These are phyloP conservation scores for Tautogolabrus adspersus DNA, from an alignment of 2,113 vertebrate species.

Conservation along the genomic window DNA sequence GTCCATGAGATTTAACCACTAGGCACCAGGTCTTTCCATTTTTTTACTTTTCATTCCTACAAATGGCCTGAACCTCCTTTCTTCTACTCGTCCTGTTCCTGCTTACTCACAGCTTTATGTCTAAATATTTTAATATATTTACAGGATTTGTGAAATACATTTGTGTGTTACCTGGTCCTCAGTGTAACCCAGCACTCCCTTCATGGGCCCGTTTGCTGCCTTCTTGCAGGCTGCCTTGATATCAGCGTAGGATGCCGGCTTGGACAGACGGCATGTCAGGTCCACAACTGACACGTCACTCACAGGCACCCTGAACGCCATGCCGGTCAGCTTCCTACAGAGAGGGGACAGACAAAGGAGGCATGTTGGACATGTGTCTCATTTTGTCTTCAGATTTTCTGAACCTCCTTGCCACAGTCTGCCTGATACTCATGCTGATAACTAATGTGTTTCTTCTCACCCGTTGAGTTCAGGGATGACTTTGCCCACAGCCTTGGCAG, in stretches of 20 bases:
- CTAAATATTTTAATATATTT: too few species aligned
- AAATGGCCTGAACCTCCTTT: neutral
- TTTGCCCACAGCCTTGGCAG: constrained; percentile 91
- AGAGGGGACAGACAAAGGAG: neutral
- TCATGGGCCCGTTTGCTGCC: constrained; percentile 86
- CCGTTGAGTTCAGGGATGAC: constrained; percentile 92
- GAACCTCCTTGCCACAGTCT: neutral
- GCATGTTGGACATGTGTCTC: neutral
- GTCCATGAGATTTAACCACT: too few species aligned
- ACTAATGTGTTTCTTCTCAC: constrained; percentile 63
- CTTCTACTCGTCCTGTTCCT: neutral
- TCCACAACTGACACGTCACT: constrained; percentile 91
- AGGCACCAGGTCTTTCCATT: too few species aligned
- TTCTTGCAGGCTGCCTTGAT: constrained; percentile 89
- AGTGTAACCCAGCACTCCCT: constrained; percentile 90
- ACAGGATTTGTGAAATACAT: too few species aligned
- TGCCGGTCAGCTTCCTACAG: constrained; percentile 90
- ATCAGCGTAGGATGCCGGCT: constrained; percentile 80
- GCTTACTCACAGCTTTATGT: neutral
- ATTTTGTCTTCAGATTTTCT: neutral
- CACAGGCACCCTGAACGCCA: constrained; percentile 92
- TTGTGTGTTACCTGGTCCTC: constrained; percentile 82
- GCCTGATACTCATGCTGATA: neutral
- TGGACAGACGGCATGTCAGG: constrained; percentile 89
- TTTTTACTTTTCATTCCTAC: too few species aligned